A percentile compares a stretch with the other conserved stretches of the same genome.
Evolutionary conservation across 2,888 invertebrate genomes (phyloP).

Genomic region (Agrotis ipsilon): DNA sequence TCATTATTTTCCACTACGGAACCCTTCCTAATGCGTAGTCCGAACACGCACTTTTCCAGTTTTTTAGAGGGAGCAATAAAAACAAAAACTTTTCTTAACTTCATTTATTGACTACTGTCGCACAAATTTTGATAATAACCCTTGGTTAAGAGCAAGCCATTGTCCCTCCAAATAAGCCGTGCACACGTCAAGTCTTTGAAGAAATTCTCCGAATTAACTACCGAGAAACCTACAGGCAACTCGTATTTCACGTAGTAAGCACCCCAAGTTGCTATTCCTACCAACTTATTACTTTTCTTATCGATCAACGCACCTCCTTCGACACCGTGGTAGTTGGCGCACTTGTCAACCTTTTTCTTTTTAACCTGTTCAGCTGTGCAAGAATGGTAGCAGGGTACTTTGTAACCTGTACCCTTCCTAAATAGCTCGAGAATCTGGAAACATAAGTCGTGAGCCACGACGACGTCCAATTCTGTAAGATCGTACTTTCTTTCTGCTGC

Average conservation of each 20-base stretch:
- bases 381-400: conserved; percentile 80
- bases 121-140: conserved; percentile 76
- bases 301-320: conserved; percentile 78
- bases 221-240: conserved; percentile 80
- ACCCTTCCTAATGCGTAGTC: too few relatives aligned
- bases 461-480: conserved; percentile 71
- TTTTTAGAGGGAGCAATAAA: conserved; percentile 3
- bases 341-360: conserved; percentile 41
- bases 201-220: conserved; percentile 76
- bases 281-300: conserved; percentile 61
- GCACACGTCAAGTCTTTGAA: conserved; percentile 77
- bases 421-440: conserved; percentile 65
- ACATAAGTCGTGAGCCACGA: conserved; percentile 71
- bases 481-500: conserved; percentile 52
- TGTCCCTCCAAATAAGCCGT: conserved; percentile 68
- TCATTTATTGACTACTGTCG: conserved; percentile 15
- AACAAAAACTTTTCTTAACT: conserved; percentile 2
- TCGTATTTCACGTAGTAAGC: conserved; percentile 49
- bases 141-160: background rate
- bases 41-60: too few relatives aligned
- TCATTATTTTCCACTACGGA: too few relatives aligned
- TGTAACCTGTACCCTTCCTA: conserved; percentile 61
- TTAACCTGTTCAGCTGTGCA: conserved; percentile 68
- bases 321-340: conserved; percentile 73
- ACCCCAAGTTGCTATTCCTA: conserved; percentile 83